Evolutionary conservation across 2,888 invertebrate species (phyloP).

Genomic region (Thereva nobilitata): DNA sequence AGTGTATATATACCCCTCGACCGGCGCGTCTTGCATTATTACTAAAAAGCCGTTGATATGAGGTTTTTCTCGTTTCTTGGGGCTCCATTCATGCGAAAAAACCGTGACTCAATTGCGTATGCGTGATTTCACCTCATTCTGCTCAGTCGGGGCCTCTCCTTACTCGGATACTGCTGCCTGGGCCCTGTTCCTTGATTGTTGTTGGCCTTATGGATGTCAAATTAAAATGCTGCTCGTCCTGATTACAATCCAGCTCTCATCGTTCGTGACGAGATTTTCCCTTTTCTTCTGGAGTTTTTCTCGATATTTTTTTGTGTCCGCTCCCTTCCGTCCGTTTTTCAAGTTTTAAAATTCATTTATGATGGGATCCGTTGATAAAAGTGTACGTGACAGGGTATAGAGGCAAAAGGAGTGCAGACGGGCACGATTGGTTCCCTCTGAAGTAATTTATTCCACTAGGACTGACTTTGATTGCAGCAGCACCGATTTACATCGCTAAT

Average conservation of each 20-base stretch:
- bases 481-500: constrained; percentile 33
- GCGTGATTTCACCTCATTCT: constrained; percentile 13
- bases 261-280: constrained; percentile 13
- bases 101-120: constrained; percentile 30
- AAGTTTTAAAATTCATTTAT: constrained; percentile 34
- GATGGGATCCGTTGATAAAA: constrained; percentile 31
- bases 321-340: constrained; percentile 8
- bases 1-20: not conserved
- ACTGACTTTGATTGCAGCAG: constrained; percentile 33
- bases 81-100: constrained; percentile 23
- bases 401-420: not conserved
- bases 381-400: constrained; percentile 4
- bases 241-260: constrained; percentile 20
- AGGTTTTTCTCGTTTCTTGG: not conserved
- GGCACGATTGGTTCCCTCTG: constrained; percentile 4
- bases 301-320: not conserved
- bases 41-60: no score
- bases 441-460: constrained; percentile 36
- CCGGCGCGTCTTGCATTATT: not conserved
- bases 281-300: not conserved
- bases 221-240: constrained; percentile 28
- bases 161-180: no score
- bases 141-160: not conserved
- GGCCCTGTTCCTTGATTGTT: no score
- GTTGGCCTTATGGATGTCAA: constrained; percentile 25